These are phyloP conservation scores for Clostera curtula DNA, from an alignment of 2,888 invertebrate species.

Conservation along the genomic window DNA sequence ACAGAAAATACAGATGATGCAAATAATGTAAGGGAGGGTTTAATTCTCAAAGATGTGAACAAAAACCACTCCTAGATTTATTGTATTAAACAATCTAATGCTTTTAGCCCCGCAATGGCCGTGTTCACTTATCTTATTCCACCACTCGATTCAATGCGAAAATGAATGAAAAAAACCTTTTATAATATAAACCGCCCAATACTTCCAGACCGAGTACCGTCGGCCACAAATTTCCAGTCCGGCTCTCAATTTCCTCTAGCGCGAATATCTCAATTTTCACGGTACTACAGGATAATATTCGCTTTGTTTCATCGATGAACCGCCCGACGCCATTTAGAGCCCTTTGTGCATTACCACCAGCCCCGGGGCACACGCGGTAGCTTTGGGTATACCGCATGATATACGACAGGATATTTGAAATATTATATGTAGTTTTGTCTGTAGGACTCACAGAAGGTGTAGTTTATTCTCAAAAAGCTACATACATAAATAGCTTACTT, in stretches of 20 bases:
- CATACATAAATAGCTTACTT: not conserved
- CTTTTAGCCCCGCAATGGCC: no score
- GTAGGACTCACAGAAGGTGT: no score
- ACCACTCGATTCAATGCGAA: no score
- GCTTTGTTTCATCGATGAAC: constrained; percentile 49
- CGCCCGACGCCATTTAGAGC: constrained; percentile 42
- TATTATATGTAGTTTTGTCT: no score
- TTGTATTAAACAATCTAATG: no score
- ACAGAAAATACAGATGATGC: no score
- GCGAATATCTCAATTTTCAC: constrained; percentile 29
- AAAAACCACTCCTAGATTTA: no score
- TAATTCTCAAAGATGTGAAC: no score
- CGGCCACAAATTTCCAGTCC: constrained; percentile 25
- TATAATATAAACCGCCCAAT: constrained; percentile 1
- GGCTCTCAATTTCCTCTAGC: constrained; percentile 19
- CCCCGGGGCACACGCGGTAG: constrained; percentile 28
- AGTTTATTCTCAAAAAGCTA: no score
- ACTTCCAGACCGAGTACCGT: no score
- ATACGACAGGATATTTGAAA: constrained; percentile 11
- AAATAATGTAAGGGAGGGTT: no score
- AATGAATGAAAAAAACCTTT: constrained; percentile 1
- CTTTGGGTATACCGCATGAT: constrained; percentile 10
- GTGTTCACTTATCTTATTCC: no score
- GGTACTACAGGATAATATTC: constrained; percentile 25
- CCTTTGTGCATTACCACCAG: constrained; percentile 56